A percentile compares a stretch with the other conserved stretches of the same genome.
Evolutionary conservation across 2,797 vertebrate genomes (phyloP).

Genomic region (Rhinella marina): DNA sequence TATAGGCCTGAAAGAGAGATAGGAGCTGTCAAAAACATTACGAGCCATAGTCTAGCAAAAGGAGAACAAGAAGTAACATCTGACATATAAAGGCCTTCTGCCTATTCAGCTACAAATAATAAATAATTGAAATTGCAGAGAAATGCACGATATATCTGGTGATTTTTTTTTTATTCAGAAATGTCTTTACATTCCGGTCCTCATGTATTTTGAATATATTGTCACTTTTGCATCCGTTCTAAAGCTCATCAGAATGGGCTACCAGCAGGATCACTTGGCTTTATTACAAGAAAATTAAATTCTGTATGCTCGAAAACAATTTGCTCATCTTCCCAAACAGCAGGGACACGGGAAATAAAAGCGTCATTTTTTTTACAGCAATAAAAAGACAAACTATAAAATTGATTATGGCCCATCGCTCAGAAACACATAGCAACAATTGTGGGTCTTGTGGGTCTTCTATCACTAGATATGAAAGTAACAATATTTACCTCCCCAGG

Average conservation of each 20-base stretch:
- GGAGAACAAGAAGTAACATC: constrained; percentile 3
- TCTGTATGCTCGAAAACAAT: constrained; percentile 37
- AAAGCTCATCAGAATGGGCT: constrained; percentile 28
- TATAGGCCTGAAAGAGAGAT: background rate
- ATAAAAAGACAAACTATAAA: constrained; percentile 59
- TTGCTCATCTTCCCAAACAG: constrained; percentile 57
- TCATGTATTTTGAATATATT: constrained; percentile 25
- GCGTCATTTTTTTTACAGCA: constrained; percentile 54
- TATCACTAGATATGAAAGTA: constrained; percentile 57
- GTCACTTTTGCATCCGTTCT: constrained; percentile 28
- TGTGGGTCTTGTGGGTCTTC: constrained; percentile 60
- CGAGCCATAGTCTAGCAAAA: constrained; percentile 9
- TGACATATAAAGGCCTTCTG: constrained; percentile 22
- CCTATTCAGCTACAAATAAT: constrained; percentile 17
- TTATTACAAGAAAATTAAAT: constrained; percentile 50
- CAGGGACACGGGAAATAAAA: constrained; percentile 52
- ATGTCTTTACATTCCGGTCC: background rate
- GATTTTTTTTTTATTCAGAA: constrained; percentile 4
- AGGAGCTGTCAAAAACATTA: constrained; percentile 19
- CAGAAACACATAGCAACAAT: constrained; percentile 55
- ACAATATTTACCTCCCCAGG: constrained; percentile 60
- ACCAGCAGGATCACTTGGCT: constrained; percentile 48
- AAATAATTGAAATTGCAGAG: constrained; percentile 25
- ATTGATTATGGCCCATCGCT: constrained; percentile 56
- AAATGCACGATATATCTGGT: background rate